phyloP scores from a whole-genome alignment of 2,113 vertebrate species.

The Rhinolophus ferrumequinum region DNA sequence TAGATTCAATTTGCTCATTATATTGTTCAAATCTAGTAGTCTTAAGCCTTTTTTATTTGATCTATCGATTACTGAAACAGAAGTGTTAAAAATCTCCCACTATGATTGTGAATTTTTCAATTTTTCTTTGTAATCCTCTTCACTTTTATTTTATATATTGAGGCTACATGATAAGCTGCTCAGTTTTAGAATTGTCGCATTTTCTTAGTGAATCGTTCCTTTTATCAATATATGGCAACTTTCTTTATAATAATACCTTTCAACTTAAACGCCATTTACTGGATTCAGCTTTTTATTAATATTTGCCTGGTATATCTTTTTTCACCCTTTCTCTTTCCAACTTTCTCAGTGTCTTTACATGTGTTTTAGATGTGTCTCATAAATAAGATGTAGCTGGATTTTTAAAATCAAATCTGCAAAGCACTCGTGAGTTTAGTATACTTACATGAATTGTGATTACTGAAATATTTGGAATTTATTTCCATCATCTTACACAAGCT shows the following conservation, averaged over 20 bases:
- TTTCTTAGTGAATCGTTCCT: neutral
- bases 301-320: neutral
- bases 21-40: neutral
- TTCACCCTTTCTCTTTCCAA: neutral
- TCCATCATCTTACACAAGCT: neutral
- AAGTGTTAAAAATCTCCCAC: neutral
- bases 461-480: neutral
- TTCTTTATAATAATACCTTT: constrained; percentile 20
- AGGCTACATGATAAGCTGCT: neutral
- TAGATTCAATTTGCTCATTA: neutral
- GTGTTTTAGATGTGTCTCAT: neutral
- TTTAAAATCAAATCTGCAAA: neutral
- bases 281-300: neutral
- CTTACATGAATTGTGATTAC: neutral
- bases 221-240: neutral
- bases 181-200: neutral
- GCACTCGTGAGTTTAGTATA: neutral
- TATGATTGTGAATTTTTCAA: neutral
- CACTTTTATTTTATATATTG: constrained; percentile 6
- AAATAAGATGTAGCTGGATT: neutral
- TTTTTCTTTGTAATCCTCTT: neutral
- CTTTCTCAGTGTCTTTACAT: neutral
- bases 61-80: neutral
- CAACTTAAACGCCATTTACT: neutral
- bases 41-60: neutral